These are phyloP conservation scores for Phrynocephalus guinanensis DNA, from an alignment of 2,797 vertebrate species.

Conservation along the genomic window DNA sequence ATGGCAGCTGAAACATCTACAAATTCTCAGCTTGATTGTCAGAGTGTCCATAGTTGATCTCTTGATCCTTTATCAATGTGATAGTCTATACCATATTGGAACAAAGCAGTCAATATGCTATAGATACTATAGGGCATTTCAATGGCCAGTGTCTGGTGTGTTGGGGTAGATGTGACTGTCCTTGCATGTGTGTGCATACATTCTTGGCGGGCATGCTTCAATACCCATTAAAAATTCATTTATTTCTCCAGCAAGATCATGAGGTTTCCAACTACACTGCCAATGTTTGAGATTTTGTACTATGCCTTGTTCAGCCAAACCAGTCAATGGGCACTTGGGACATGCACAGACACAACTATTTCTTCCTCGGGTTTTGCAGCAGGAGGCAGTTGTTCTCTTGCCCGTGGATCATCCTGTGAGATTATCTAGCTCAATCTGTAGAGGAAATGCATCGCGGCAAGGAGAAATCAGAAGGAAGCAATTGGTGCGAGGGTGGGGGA, in stretches of 20 bases:
- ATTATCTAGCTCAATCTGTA: not conserved
- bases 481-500: too few species aligned
- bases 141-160: not conserved
- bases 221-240: not conserved
- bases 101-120: not conserved
- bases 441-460: not conserved
- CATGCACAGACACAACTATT: not conserved
- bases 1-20: constrained; percentile 15
- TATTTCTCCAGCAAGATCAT: not conserved
- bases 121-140: not conserved
- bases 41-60: constrained; percentile 14
- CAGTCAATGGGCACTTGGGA: not conserved
- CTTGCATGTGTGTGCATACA: fast-evolving
- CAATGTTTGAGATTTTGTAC: not conserved
- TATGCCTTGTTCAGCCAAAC: not conserved
- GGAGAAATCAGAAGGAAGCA: not conserved
- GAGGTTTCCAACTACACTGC: not conserved
- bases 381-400: not conserved
- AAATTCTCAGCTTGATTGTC: not conserved
- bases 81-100: not conserved
- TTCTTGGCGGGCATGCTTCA: not conserved
- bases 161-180: fast-evolving
- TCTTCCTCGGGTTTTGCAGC: not conserved
- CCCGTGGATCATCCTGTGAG: not conserved
- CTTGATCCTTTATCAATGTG: constrained; percentile 21